Evolutionary conservation across 2,888 invertebrate genomes (phyloP), one percentile per base, ranked within the genome.

Genomic region (Leptinotarsa peninsularis): DNA sequence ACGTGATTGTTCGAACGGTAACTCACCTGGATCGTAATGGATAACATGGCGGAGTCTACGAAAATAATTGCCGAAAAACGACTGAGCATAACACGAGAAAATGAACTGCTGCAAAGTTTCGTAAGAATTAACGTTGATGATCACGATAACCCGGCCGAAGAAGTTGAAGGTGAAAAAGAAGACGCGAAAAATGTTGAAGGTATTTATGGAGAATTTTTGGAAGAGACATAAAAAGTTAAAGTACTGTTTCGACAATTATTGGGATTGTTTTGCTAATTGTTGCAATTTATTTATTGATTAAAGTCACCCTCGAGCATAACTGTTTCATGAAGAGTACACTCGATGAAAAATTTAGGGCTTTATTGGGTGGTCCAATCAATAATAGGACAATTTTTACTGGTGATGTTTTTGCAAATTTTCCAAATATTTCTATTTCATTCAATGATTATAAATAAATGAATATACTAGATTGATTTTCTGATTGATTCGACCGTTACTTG

Each of bases 21-120:
- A 66, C 68, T 63, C 54, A 33, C 27, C n/a, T 43, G 23, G 67
- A 67, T 33, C 63, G 63, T 73, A 66, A 52, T 70, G 72, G 63
- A 52, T 49, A 73, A 66, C 15, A 83, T 82, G 83, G 81, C 76
- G 49, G 80, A 80, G 27, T 72, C 73, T 13, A 67, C 78, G 33
- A 82, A 82, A 78, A 78, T 75, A 18, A 79, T 80, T 73, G 82
- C 82, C 2, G 84, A 83, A 69, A 82, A 81, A 79, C 80, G 84
- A 17, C 79, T 86, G 43, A 85, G 81, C 69, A 84, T 82, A 69
- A 93, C 72, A 90, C 92, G 49, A 91, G 92, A 66, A 91, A 93
- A 84, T 92, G 95, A 95, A 85, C 91, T 95, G 82, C 87, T 96
- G 21, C 94, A 95, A 88, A 95, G 95, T 86, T 96, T 94, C 86